Evolutionary conservation across 2,113 vertebrate species (phyloP).

Genomic region (Nothoprocta perdicaria): DNA sequence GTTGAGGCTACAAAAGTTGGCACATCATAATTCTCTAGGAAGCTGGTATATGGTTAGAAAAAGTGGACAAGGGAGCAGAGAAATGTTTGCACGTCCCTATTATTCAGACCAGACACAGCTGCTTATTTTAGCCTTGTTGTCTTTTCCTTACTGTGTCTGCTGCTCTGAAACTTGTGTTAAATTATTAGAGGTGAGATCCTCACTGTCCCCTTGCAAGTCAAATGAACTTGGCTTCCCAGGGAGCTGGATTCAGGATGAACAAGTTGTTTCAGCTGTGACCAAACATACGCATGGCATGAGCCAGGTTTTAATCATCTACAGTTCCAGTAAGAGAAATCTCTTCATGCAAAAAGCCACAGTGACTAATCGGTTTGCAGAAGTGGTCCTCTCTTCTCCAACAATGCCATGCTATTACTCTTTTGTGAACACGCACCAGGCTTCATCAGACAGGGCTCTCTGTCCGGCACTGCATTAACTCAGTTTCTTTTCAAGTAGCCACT

Average conservation of each 20-base stretch:
- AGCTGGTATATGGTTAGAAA: neutral
- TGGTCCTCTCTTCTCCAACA: neutral
- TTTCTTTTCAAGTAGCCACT: neutral
- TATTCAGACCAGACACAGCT: neutral
- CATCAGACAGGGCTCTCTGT: neutral
- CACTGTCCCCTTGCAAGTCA: neutral
- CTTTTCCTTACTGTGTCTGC: neutral
- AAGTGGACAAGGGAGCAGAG: neutral
- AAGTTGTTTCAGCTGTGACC: neutral
- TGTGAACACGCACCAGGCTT: neutral
- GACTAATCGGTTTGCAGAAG: neutral
- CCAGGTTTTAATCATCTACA: neutral
- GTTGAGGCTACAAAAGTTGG: neutral
- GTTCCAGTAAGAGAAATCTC: neutral
- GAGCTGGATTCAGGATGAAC: neutral
- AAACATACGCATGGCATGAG: neutral
- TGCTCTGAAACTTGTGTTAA: neutral
- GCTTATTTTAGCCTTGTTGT: neutral
- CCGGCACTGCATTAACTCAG: accelerated
- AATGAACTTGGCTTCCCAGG: neutral
- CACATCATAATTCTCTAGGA: neutral
- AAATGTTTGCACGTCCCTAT: neutral
- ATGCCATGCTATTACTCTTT: neutral
- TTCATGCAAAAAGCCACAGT: neutral
- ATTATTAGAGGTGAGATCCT: neutral